Evolutionary conservation across 2,113 vertebrate species (phyloP), one percentile per base, ranked within the genome.

Genomic region (Hemiscyllium ocellatum): DNA sequence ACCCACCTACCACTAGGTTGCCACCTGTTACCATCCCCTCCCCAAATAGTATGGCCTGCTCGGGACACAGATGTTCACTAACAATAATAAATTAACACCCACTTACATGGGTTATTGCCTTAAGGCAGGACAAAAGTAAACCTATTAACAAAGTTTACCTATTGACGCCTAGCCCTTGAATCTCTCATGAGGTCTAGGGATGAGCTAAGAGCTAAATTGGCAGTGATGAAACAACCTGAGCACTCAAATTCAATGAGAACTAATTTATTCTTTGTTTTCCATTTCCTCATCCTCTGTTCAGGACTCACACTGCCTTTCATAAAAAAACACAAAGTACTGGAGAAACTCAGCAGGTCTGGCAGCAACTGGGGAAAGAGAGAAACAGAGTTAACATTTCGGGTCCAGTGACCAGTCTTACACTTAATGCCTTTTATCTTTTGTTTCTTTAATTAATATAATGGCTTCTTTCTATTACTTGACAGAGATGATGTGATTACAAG

Each of bases 71-170:
- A 94, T 94, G 91, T 94, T 94, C 91, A 94, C 33, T 37, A 94
- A 94, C n/a, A 94, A 94, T 69, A 68, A 94, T 94, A 94, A 47
- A 68, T 94, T 68, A 94, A 94, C 91, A 94, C 33, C 65, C 65
- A 69, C 91, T 69, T 42, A 42, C 15, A 94, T 47, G n/a, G 33
- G 61, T 13, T 94, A 94, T 94, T 94, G 69, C 19, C 65, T 69
- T 7, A 94, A 94, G 91, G 91, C 91, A 69, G 61, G 65, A 26
- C 91, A 68, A 42, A 69, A 68, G 56, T 94, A 94, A 94, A 69
- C 65, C 61, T 4, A 94, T 94, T 69, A 69, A 94, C n/a, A 94
- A 94, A 94, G 91, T 94, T 94, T 94, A 94, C 61, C 65, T 69
- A 66, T 94, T 24, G 91, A 68, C 61, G 65, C 65, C 61, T 94